Conservation (phyloP, 2,888 invertebrate genomes). For the Xestobium rufovillosum region DNA sequence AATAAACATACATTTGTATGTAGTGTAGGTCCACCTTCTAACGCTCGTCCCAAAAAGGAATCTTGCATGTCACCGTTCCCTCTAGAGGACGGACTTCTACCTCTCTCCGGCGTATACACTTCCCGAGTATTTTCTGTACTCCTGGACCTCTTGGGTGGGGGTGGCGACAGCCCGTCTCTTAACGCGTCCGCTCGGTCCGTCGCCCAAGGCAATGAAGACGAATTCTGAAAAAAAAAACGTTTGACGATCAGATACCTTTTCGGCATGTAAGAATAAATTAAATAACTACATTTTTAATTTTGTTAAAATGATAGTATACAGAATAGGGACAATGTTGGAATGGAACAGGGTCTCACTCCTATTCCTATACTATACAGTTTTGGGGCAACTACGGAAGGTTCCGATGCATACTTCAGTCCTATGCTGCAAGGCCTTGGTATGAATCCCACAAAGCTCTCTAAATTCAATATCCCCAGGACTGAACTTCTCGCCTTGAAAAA, state of each 20-base stretch:
- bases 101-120: slow-evolving; percentile 41
- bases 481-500: too few relatives aligned
- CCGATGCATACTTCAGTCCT: too few relatives aligned
- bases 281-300: background rate
- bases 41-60: slow-evolving; percentile 66
- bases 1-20: slow-evolving; percentile 49
- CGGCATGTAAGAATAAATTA: too few relatives aligned
- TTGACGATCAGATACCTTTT: background rate
- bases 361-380: too few relatives aligned
- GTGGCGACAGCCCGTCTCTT: slow-evolving; percentile 53
- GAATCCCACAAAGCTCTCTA: too few relatives aligned
- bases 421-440: too few relatives aligned
- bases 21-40: slow-evolving; percentile 65
- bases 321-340: background rate
- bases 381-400: too few relatives aligned
- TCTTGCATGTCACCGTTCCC: slow-evolving; percentile 61
- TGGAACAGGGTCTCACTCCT: too few relatives aligned
- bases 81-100: slow-evolving; percentile 53
- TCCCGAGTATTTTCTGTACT: slow-evolving; percentile 48
- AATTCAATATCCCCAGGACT: too few relatives aligned
- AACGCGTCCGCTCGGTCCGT: slow-evolving; percentile 43
- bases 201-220: slow-evolving; percentile 57
- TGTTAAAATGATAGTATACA: background rate
- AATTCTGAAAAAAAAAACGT: slow-evolving; percentile 43
- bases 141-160: slow-evolving; percentile 63